phyloP scores from a whole-genome alignment of 2,113 vertebrate species.

The Poeciliopsis occidentalis region DNA sequence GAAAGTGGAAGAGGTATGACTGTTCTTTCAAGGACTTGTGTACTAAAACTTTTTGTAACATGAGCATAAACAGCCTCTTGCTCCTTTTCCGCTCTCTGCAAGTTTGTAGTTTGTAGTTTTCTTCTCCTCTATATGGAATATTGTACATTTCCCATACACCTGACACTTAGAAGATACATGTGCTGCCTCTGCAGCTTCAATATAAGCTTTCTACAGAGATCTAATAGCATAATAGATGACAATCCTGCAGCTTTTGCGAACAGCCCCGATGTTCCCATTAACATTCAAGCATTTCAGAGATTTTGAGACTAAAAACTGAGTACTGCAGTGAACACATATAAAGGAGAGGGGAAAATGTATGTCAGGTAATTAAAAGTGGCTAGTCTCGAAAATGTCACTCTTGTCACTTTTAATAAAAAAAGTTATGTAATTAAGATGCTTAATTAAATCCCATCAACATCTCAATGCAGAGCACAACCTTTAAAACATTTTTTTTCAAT shows the following conservation, averaged over 20 bases:
- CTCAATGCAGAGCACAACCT: slow-evolving; percentile 14
- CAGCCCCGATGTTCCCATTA: slow-evolving; percentile 7
- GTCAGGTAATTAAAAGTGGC: slow-evolving; percentile 42
- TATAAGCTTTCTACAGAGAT: neutral
- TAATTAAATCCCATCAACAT: slow-evolving; percentile 45
- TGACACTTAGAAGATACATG: neutral
- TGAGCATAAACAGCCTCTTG: neutral
- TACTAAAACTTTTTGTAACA: neutral
- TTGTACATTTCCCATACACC: neutral
- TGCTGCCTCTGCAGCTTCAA: neutral
- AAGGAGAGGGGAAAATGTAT: neutral
- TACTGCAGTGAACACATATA: neutral
- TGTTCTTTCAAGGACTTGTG: neutral
- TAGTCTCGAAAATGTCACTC: slow-evolving; percentile 39
- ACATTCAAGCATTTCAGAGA: neutral
- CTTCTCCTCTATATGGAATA: neutral
- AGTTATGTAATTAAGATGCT: slow-evolving; percentile 36
- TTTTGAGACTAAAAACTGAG: neutral
- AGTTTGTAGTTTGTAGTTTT: neutral
- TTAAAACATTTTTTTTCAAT: slow-evolving; percentile 32
- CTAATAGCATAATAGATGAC: slow-evolving; percentile 2
- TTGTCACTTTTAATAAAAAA: slow-evolving; percentile 13
- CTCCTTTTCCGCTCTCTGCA: neutral
- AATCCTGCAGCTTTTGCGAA: slow-evolving; percentile 1
- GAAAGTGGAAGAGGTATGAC: neutral